A percentile compares a stretch with the other conserved stretches of the same genome.
These are phyloP conservation scores for Sicus ferrugineus DNA, from an alignment of 2,888 invertebrate genomes.

Conservation along the genomic window DNA sequence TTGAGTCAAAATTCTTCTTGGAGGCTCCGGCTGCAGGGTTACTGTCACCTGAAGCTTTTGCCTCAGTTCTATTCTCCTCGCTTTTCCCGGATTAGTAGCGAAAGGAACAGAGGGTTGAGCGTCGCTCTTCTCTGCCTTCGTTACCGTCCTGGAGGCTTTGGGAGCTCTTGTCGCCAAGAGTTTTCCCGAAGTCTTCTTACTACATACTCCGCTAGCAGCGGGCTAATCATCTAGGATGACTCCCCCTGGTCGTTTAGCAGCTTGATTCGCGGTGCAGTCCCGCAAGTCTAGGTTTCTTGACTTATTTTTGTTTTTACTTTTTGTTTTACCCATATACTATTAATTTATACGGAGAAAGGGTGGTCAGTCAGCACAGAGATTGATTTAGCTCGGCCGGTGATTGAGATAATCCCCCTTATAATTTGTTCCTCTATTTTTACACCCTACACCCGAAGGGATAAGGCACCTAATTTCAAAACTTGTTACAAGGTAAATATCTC, in stretches of 20 bases:
- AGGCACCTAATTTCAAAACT: no score
- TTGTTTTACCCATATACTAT: no score
- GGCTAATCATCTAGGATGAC: background rate
- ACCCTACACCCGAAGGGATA: no score
- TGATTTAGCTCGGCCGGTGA: no score
- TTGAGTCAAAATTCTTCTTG: background rate
- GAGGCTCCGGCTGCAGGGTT: background rate
- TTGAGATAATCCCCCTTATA: no score
- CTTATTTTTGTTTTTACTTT: no score
- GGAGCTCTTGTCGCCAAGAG: background rate
- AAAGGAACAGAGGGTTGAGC: background rate
- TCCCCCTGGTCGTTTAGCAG: background rate
- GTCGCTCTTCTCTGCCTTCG: background rate
- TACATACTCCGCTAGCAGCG: background rate
- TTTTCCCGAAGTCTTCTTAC: background rate
- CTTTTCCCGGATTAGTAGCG: background rate
- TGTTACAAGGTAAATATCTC: no score
- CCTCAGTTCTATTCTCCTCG: background rate
- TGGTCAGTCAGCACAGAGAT: no score
- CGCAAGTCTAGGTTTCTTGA: no score
- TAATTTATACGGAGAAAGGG: no score
- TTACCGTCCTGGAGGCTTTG: background rate
- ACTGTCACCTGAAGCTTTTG: background rate
- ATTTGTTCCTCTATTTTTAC: no score
- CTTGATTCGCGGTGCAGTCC: no score